phyloP scores from a whole-genome alignment of 2,113 vertebrate species.

The Guaruba guarouba region DNA sequence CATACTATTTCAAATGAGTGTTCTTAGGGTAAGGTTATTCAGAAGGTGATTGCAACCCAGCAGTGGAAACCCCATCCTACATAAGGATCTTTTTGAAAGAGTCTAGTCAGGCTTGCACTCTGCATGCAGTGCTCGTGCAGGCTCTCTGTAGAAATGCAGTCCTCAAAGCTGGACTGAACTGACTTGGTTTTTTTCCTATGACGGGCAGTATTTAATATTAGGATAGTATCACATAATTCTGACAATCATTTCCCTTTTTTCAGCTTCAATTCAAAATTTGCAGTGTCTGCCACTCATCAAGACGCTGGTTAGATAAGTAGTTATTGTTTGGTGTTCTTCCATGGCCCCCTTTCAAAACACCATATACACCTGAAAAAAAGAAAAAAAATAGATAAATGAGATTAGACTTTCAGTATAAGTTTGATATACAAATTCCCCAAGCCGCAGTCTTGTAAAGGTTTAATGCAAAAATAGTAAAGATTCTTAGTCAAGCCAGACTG shows the following conservation, averaged over 20 bases:
- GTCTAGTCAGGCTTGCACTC: not conserved
- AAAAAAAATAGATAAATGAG: not conserved
- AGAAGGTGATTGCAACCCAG: not conserved
- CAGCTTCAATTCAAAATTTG: not conserved
- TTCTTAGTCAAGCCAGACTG: not conserved
- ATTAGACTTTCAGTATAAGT: not conserved
- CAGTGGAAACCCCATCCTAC: not conserved
- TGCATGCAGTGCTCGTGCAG: not conserved
- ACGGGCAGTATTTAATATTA: not conserved
- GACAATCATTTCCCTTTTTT: not conserved
- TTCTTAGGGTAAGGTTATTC: not conserved
- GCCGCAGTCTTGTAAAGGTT: not conserved
- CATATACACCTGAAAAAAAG: not conserved
- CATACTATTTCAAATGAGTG: not conserved
- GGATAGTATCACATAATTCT: not conserved
- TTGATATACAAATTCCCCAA: not conserved
- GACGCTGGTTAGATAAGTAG: not conserved
- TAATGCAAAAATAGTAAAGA: not conserved
- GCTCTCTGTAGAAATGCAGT: not conserved
- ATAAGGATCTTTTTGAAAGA: not conserved
- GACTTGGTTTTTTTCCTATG: not conserved
- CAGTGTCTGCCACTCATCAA: not conserved
- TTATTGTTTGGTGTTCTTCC: not conserved
- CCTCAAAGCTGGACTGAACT: not conserved
- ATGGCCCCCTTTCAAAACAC: not conserved